Evolutionary conservation across 2,888 invertebrate genomes (phyloP).

Genomic region (Kuschelorhynchus macadamiae): DNA sequence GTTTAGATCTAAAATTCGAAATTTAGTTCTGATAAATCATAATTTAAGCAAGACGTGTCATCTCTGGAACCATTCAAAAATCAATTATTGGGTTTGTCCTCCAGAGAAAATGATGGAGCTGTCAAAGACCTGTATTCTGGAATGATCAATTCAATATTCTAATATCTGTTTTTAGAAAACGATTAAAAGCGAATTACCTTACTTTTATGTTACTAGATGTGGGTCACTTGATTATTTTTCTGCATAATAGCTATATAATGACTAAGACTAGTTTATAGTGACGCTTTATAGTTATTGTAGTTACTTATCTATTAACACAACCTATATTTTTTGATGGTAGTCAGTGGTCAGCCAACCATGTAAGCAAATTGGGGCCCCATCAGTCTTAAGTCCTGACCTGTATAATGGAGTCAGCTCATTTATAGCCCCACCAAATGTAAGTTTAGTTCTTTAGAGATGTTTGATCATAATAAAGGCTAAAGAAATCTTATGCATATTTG

Average conservation of each 20-base stretch:
- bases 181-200: too few relatives aligned
- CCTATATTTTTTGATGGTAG: slow-evolving; percentile 47
- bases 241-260: not conserved
- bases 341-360: slow-evolving; percentile 41
- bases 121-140: too few relatives aligned
- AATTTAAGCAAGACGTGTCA: too few relatives aligned
- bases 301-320: slow-evolving; percentile 28
- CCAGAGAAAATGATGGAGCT: too few relatives aligned
- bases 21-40: too few relatives aligned
- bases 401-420: slow-evolving; percentile 47
- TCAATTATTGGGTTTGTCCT: too few relatives aligned
- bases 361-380: slow-evolving; percentile 40
- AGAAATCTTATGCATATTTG: slow-evolving; percentile 11
- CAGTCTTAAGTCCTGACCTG: slow-evolving; percentile 34
- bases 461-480: slow-evolving; percentile 42
- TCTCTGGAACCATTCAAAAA: too few relatives aligned
- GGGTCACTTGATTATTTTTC: too few relatives aligned
- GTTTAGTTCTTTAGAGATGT: slow-evolving; percentile 37
- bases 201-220: too few relatives aligned
- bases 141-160: too few relatives aligned
- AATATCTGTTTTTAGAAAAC: too few relatives aligned
- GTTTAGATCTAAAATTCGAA: too few relatives aligned
- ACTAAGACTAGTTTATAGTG: not conserved
- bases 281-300: slow-evolving; percentile 17
- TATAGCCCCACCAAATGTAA: slow-evolving; percentile 43